Evolutionary conservation across 64 coral and sea anemone species (phyloP), one percentile per base, ranked within the genome.

Genomic region (Porites lutea): DNA sequence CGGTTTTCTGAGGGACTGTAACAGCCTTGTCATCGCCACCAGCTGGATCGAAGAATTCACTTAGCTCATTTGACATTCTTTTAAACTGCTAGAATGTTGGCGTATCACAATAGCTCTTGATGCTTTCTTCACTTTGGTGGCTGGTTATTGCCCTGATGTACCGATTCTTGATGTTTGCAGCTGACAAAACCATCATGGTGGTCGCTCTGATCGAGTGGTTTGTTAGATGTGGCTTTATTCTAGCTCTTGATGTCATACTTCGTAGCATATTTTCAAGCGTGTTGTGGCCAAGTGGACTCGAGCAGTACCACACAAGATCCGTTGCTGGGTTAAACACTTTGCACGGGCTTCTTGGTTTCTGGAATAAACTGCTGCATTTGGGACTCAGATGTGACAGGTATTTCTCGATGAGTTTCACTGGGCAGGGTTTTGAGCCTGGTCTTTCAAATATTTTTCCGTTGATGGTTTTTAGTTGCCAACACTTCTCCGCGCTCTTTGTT

Each of bases 41-140:
- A 18, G 21, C 78, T 10, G 78, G 21, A 87, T 88, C 85, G 45
- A 88, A 49, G 46, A 88, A 88, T n/a, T 88, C 49, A 52, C 50
- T 50, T 18, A 87, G 61, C 68, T 57, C n/a, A 68, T 88, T 74
- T 6, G 71, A 90, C 88, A 79, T 90, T 54, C 62, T 52, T 79
- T 78, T 90, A 75, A 90, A 90, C 19, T 83, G 89, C 69, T 74
- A 8, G 77, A 91, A 90, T 82, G 89, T 82, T 15, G 89, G 66
- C 22, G 67, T 82, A 62, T 91, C 53, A 22, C 66, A 72, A 69
- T 91, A 83, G 7, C 79, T 83, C 79, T 91, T 7, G 57, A 91
- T 83, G 22, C 79, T 76, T 12, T 53, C 52, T 83, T 83, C 52
- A 52, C 79, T 83, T 73, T 82, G 27, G 51, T 91, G 79, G 48